These are phyloP conservation scores for Salvelinus fontinalis DNA, from an alignment of 2,113 vertebrate genomes.

Conservation along the genomic window DNA sequence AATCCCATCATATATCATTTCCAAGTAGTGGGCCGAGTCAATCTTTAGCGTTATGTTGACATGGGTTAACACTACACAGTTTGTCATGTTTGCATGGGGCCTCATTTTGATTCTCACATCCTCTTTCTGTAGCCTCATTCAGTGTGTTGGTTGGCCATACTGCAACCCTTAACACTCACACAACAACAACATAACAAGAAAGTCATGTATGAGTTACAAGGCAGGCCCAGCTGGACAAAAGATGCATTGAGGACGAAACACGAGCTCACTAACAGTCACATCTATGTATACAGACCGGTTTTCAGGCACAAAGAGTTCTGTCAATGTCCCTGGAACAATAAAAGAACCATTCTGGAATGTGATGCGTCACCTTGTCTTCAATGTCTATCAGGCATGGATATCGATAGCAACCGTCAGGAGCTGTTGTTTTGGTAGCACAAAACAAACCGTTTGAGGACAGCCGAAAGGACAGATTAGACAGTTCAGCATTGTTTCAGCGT, in stretches of 20 bases:
- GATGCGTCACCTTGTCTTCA: not conserved
- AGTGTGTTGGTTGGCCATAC: conserved; percentile 11
- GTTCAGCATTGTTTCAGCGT: not conserved
- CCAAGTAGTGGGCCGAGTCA: too few species aligned
- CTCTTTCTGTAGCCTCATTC: conserved; percentile 7
- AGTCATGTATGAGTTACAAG: conserved; percentile 29
- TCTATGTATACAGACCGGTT: conserved; percentile 45
- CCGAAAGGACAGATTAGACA: not conserved
- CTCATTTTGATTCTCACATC: conserved; percentile 13
- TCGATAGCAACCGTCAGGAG: not conserved
- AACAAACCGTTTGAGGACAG: not conserved
- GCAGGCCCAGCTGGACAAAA: conserved; percentile 32
- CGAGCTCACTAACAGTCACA: conserved; percentile 39
- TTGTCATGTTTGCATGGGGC: not conserved
- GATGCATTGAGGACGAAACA: conserved; percentile 37
- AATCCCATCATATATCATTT: too few species aligned
- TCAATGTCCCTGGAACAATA: conserved; percentile 5
- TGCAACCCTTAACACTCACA: not conserved
- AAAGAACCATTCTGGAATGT: not conserved
- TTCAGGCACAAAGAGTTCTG: conserved; percentile 40
- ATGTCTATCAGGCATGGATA: not conserved
- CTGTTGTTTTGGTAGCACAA: not conserved
- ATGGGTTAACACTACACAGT: not conserved
- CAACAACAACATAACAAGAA: conserved; percentile 15
- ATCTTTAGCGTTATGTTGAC: not conserved